Evolutionary conservation across 2,113 vertebrate species (phyloP).

Genomic region (Bombycilla garrulus): DNA sequence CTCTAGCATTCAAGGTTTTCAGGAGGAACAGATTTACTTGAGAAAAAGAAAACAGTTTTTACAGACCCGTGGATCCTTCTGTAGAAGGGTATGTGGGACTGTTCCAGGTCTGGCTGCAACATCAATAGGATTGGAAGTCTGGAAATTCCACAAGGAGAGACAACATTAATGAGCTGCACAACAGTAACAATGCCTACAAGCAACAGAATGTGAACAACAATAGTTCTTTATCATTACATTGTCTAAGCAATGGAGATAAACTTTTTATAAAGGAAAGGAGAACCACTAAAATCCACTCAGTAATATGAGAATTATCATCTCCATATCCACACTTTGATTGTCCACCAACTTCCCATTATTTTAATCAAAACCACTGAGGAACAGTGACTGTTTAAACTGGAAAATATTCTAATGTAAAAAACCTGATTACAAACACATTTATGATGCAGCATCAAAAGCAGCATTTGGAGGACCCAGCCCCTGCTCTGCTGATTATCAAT

Average conservation of each 20-base stretch:
- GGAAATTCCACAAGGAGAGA: constrained; percentile 42
- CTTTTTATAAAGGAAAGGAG: not conserved
- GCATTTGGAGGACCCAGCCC: not conserved
- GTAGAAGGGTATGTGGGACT: constrained; percentile 92
- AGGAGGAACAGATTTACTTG: not conserved
- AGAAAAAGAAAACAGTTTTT: not conserved
- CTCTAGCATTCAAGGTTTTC: not conserved
- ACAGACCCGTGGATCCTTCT: constrained; percentile 96
- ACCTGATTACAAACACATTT: not conserved
- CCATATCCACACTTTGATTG: not conserved
- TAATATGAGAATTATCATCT: not conserved
- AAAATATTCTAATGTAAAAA: not conserved
- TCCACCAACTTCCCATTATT: not conserved
- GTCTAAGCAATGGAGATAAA: not conserved
- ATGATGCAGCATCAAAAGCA: not conserved
- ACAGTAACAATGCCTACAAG: not conserved
- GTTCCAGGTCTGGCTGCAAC: constrained; percentile 90
- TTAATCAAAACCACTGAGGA: not conserved
- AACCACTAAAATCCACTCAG: not conserved
- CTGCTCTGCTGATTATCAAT: not conserved
- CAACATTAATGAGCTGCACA: not conserved
- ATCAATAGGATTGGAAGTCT: constrained; percentile 97
- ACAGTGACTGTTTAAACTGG: not conserved
- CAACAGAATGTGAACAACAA: not conserved
- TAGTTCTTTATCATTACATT: not conserved